Conservation (phyloP, 2,888 invertebrate species). For the Dastarcus helophoroides region DNA sequence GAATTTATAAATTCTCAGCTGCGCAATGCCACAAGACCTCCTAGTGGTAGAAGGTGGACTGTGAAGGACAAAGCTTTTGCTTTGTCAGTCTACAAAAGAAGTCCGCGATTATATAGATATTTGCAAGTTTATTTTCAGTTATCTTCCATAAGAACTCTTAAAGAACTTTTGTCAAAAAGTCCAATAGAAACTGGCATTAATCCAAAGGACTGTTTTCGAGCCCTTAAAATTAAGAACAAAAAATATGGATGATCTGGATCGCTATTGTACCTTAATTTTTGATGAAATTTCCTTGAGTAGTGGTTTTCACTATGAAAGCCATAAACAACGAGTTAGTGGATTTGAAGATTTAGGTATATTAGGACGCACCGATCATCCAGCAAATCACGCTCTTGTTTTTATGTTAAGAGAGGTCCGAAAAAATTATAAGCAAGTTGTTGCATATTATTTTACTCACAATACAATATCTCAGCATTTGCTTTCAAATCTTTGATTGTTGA, state of each 20-base stretch:
- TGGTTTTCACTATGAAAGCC: slow-evolving; percentile 14
- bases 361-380: slow-evolving; percentile 10
- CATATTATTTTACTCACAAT: slow-evolving; percentile 14
- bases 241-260: slow-evolving; percentile 13
- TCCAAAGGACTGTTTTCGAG: slow-evolving; percentile 11
- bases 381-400: slow-evolving; percentile 18
- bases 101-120: slow-evolving; percentile 16
- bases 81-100: slow-evolving; percentile 17
- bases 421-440: slow-evolving; percentile 16
- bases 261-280: slow-evolving; percentile 15
- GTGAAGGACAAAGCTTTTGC: slow-evolving; percentile 16
- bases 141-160: slow-evolving; percentile 16
- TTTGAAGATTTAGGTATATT: slow-evolving; percentile 16
- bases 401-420: slow-evolving; percentile 15
- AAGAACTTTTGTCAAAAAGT: slow-evolving; percentile 13
- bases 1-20: slow-evolving; percentile 18
- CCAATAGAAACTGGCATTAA: slow-evolving; percentile 16
- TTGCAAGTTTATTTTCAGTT: slow-evolving; percentile 14
- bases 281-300: slow-evolving; percentile 16
- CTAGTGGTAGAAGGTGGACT: slow-evolving; percentile 13
- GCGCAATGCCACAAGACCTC: slow-evolving; percentile 10
- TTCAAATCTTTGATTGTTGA: slow-evolving; percentile 12
- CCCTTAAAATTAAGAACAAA: slow-evolving; percentile 10
- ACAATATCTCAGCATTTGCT: slow-evolving; percentile 9
- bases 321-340: slow-evolving; percentile 11